These are phyloP conservation scores for Craterocephalus amniculus DNA, from an alignment of 2,797 vertebrate species.

Conservation along the genomic window DNA sequence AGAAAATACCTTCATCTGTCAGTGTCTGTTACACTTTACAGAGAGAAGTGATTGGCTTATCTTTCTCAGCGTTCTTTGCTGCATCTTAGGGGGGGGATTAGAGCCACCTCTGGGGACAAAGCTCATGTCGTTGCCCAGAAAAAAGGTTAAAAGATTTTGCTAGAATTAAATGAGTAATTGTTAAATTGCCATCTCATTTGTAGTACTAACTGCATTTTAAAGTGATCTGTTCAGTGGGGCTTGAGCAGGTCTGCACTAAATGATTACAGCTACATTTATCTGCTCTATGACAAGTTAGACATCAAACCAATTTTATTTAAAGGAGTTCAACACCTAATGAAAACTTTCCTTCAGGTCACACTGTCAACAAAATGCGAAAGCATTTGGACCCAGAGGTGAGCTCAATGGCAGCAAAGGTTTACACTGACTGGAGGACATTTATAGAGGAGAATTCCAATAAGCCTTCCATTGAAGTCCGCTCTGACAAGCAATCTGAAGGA, in stretches of 20 bases:
- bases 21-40: no score
- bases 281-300: neutral
- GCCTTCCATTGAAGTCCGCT: conserved; percentile 92
- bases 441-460: conserved; percentile 88
- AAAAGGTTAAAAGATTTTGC: no score
- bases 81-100: no score
- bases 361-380: conserved; percentile 89
- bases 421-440: conserved; percentile 89
- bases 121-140: no score
- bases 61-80: no score
- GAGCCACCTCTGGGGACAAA: no score
- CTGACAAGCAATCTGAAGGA: conserved; percentile 89
- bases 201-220: neutral
- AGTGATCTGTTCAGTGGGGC: neutral
- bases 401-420: conserved; percentile 85
- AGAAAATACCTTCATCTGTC: no score
- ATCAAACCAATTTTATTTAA: conserved; percentile 8
- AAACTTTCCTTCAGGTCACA: conserved; percentile 80
- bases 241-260: neutral
- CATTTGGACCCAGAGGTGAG: conserved; percentile 87
- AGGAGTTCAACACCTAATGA: conserved; percentile 11
- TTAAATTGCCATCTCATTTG: neutral
- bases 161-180: no score
- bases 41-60: no score
- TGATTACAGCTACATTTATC: neutral